A percentile compares a stretch with the other conserved stretches of the same genome.
phyloP scores from a whole-genome alignment of 2,797 vertebrate species.

The Coregonus sp. region DNA sequence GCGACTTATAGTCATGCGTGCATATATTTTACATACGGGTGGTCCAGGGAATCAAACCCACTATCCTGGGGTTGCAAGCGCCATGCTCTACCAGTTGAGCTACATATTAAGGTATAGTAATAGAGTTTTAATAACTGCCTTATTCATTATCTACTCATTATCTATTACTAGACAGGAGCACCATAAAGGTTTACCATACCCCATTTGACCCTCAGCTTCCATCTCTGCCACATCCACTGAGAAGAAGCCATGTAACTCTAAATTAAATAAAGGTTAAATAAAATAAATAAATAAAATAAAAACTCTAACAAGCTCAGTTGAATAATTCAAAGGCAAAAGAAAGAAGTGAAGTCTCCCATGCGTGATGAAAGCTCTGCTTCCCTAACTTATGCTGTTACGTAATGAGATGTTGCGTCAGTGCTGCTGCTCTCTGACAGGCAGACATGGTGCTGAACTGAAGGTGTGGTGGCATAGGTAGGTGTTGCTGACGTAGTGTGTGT shows the following conservation, averaged over 20 bases:
- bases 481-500: neutral
- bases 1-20: too few relatives aligned
- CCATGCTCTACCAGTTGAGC: too few relatives aligned
- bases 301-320: neutral
- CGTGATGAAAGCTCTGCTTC: neutral
- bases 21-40: too few relatives aligned
- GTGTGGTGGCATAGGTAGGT: neutral
- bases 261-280: neutral
- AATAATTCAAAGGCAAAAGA: neutral
- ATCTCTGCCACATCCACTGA: neutral
- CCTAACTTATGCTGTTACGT: neutral
- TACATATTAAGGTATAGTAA: neutral
- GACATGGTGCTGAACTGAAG: neutral
- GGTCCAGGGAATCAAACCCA: too few relatives aligned
- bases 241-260: neutral
- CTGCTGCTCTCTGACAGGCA: neutral
- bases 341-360: too few relatives aligned
- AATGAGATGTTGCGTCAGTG: neutral
- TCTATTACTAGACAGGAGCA: neutral
- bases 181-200: neutral
- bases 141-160: neutral
- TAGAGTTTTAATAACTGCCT: neutral
- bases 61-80: too few relatives aligned
- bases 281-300: too few relatives aligned
- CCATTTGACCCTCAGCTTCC: neutral